Evolutionary conservation across 2,888 invertebrate species (phyloP).

Genomic region (Hoplodrina ambigua): DNA sequence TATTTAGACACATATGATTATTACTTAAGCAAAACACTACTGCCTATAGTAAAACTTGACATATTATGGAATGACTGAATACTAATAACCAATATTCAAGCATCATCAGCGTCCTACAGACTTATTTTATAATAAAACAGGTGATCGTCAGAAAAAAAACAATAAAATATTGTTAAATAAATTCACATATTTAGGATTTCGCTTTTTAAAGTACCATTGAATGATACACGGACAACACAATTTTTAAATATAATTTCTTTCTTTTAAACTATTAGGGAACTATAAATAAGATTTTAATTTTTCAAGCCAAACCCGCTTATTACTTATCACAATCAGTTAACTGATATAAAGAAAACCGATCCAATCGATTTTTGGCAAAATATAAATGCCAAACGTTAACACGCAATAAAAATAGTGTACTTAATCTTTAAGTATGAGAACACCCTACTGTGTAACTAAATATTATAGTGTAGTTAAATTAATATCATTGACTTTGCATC

Average conservation of each 20-base stretch:
- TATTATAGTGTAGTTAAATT: slow-evolving; percentile 29
- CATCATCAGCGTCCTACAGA: slow-evolving; percentile 13
- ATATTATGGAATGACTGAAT: slow-evolving; percentile 55
- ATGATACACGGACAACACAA: slow-evolving; percentile 46
- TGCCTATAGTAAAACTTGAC: slow-evolving; percentile 22
- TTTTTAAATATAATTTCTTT: slow-evolving; percentile 31
- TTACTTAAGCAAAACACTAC: slow-evolving; percentile 20
- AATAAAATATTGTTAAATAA: slow-evolving; percentile 15
- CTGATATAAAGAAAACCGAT: slow-evolving; percentile 52
- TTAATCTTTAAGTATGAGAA: slow-evolving; percentile 28
- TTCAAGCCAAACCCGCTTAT: slow-evolving; percentile 49
- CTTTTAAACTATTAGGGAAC: slow-evolving; percentile 16
- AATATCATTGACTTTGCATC: slow-evolving; percentile 56
- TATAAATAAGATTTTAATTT: slow-evolving; percentile 54
- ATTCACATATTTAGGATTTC: slow-evolving; percentile 15
- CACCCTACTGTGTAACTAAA: slow-evolving; percentile 37
- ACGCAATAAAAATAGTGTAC: slow-evolving; percentile 20
- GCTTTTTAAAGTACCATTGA: slow-evolving; percentile 32
- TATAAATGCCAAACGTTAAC: slow-evolving; percentile 52
- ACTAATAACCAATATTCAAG: slow-evolving; percentile 38
- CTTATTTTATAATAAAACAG: background rate
- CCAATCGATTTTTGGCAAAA: slow-evolving; percentile 55
- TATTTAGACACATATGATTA: slow-evolving; percentile 25
- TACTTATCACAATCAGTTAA: slow-evolving; percentile 52
- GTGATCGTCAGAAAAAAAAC: slow-evolving; percentile 17